Evolutionary conservation across 2,113 vertebrate genomes (phyloP), one percentile per base, ranked within the genome.

Genomic region (Bubo blakistoni): DNA sequence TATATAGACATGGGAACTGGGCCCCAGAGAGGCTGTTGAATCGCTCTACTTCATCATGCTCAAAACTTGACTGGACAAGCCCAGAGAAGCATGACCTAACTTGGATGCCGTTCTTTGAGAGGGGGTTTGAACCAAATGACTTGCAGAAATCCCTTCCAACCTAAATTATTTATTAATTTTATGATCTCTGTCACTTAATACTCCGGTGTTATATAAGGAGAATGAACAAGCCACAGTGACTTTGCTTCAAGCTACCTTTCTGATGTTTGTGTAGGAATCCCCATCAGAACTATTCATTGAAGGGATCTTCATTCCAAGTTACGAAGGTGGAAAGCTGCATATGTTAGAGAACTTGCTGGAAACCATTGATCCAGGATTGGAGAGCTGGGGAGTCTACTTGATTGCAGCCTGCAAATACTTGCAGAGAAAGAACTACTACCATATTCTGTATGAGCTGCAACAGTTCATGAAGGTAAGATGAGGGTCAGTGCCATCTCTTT

Each of bases 391-490:
- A 92, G 96, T 97, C 47, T 99, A 99, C 95, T 98, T 99, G 89
- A 99, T 99, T 51, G 98, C 99, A 71, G 98, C 99, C 93, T 99
- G 99, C 97, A 99, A 99, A 85, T 98, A 99, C 74, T 98, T 99
- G 88, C 99, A 99, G 96, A 98, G 98, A 25, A 98, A 98, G 20
- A 98, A 98, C 90, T 98, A 99, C 95, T 99, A 98, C 96, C 98
- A 99, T 96, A 99, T 99, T n/a, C 98, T 99, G 16, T 99, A 99
- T 81, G 99, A 99, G 90, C 97, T 99, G 18, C 99, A 99, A 86
- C 99, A 99, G 96, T 99, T 99, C 94, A 99, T 99, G 99, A 99
- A 98, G 98, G 99, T 99, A 91, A 86, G 83, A 32, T 47, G 46
- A 52, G 49, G 20, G 29, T 57, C 65, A 42, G 46, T 65, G 30